Percentiles rank a stretch among this genome's conserved stretches.
phyloP scores from a whole-genome alignment of 2,113 vertebrate species.

The Chloropsis cyanopogon region DNA sequence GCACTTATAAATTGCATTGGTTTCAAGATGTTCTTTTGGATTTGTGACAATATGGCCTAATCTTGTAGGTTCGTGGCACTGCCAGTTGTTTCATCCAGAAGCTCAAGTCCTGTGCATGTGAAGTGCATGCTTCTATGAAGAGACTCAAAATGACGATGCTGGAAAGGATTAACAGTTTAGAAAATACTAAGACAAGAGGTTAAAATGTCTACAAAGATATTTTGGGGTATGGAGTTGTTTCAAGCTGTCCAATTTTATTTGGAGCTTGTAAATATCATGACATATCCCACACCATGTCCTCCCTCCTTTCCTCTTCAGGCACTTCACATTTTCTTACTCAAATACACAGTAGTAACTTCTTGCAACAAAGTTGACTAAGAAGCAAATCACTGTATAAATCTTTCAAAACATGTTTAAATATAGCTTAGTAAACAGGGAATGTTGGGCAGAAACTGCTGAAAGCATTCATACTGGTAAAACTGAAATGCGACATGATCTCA shows the following conservation, averaged over 20 bases:
- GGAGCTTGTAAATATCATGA: neutral
- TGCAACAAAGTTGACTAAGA: constrained; percentile 25
- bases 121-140: neutral
- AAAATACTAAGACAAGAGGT: neutral
- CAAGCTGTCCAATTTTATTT: neutral
- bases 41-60: neutral
- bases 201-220: neutral
- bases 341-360: constrained; percentile 13
- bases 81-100: neutral
- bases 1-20: neutral
- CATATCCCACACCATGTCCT: neutral
- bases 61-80: neutral
- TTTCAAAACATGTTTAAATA: constrained; percentile 40
- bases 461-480: neutral
- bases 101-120: neutral
- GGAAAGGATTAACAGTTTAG: neutral
- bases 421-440: neutral
- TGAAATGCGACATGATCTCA: constrained; percentile 18
- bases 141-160: neutral
- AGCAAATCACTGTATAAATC: constrained; percentile 47
- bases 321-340: constrained; percentile 17
- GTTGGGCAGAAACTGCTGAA: constrained; percentile 21
- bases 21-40: neutral
- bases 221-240: neutral
- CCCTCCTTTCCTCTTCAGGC: neutral